A percentile compares a stretch with the other conserved stretches of the same genome.
Conservation (phyloP, 2,113 vertebrate genomes). For the Deroptyus accipitrinus region DNA sequence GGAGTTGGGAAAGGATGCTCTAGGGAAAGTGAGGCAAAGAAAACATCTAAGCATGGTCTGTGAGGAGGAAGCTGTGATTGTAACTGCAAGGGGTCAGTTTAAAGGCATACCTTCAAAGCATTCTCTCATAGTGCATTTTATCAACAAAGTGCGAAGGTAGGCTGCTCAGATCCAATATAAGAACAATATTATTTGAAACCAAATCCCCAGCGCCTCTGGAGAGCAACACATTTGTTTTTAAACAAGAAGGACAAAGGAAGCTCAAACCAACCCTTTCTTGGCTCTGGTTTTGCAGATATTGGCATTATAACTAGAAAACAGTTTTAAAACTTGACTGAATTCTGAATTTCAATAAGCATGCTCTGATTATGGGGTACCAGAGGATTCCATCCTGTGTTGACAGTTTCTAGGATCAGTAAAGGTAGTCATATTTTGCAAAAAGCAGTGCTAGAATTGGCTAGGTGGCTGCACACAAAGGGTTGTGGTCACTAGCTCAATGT, state of each 20-base stretch:
- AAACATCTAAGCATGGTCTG: background rate
- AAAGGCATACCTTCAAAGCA: background rate
- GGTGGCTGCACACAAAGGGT: no score
- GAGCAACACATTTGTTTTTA: background rate
- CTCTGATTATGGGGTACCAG: background rate
- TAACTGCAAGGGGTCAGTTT: background rate
- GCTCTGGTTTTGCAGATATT: background rate
- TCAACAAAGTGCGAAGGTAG: background rate
- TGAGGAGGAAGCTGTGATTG: background rate
- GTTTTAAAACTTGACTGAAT: background rate
- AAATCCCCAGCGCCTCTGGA: background rate
- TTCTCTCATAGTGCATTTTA: background rate
- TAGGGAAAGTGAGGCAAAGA: background rate
- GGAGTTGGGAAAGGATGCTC: background rate
- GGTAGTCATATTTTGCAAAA: background rate
- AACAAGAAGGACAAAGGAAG: background rate
- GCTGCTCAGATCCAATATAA: background rate
- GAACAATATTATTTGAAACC: background rate
- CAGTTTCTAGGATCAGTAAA: background rate
- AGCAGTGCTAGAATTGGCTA: background rate
- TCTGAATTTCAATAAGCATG: background rate
- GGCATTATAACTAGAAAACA: background rate
- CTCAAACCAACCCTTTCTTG: background rate
- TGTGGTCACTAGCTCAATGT: no score
- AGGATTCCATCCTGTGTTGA: background rate